phyloP scores from a whole-genome alignment of 2,113 vertebrate genomes.

The Coptodon bakossiorum region DNA sequence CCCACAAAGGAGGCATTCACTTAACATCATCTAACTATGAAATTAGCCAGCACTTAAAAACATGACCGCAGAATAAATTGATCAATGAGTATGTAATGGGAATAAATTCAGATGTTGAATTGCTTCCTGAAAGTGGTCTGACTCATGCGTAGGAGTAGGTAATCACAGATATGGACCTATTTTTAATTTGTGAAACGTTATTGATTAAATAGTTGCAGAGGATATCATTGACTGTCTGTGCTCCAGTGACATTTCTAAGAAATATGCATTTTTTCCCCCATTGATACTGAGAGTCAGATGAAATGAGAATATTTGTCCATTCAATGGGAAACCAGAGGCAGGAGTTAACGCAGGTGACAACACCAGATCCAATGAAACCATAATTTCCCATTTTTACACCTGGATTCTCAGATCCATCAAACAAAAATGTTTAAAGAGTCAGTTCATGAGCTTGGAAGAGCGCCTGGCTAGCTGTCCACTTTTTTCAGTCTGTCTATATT shows the following conservation, averaged over 20 bases:
- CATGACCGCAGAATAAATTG: not conserved
- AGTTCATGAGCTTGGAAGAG: not conserved
- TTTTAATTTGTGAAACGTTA: not conserved
- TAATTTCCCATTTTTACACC: not conserved
- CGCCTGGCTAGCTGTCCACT: not conserved
- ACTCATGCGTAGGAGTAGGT: not conserved
- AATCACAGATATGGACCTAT: not conserved
- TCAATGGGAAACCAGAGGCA: not conserved
- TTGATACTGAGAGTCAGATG: not conserved
- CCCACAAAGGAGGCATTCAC: slow-evolving; percentile 20
- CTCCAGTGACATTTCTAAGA: not conserved
- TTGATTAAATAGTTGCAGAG: not conserved
- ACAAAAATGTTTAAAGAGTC: not conserved
- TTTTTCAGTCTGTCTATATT: not conserved
- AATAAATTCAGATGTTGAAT: slow-evolving; percentile 10
- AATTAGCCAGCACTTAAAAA: slow-evolving; percentile 4
- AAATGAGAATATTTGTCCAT: not conserved
- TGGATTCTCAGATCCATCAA: not conserved
- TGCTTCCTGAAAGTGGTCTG: not conserved
- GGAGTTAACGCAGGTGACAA: not conserved
- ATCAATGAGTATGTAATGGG: not conserved
- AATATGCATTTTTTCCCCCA: not conserved
- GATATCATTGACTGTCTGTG: not conserved
- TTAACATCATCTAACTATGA: slow-evolving; percentile 19
- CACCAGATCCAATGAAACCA: not conserved